phyloP scores from a whole-genome alignment of 2,797 vertebrate species.

The Huso huso region DNA sequence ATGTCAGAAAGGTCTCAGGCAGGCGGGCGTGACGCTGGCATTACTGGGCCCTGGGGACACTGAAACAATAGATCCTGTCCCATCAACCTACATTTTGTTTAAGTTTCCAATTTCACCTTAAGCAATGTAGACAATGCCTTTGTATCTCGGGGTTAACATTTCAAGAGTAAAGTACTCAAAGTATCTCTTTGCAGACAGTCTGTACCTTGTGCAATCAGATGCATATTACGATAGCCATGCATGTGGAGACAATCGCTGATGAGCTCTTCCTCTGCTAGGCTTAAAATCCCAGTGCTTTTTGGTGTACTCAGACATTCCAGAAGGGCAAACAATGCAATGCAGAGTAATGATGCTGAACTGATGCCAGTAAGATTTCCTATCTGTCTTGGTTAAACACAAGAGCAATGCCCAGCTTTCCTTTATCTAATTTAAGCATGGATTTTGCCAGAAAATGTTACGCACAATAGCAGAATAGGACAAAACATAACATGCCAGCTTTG shows the following conservation, averaged over 20 bases:
- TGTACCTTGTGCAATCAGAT: neutral
- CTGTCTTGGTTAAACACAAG: too few species aligned
- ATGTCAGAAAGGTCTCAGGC: neutral
- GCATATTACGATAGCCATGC: neutral
- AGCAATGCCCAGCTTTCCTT: too few species aligned
- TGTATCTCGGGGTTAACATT: neutral
- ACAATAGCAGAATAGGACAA: too few species aligned
- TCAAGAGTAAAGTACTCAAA: neutral
- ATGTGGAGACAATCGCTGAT: neutral
- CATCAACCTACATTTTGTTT: conserved; percentile 3
- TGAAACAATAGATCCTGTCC: neutral
- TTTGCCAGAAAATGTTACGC: too few species aligned
- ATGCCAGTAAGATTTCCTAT: too few species aligned
- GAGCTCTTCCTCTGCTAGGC: neutral
- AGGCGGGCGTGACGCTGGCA: neutral
- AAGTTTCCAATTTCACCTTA: neutral
- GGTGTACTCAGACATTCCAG: neutral
- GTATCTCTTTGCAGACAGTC: neutral
- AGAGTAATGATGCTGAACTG: too few species aligned
- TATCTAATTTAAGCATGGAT: too few species aligned
- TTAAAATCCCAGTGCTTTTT: too few species aligned
- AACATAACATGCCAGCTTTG: too few species aligned
- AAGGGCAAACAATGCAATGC: neutral
- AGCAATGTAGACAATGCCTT: neutral
- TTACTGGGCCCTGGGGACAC: neutral